A percentile compares a stretch with the other conserved stretches of the same genome.
phyloP scores from a whole-genome alignment of 2,113 vertebrate genomes.

The Mirounga angustirostris region DNA sequence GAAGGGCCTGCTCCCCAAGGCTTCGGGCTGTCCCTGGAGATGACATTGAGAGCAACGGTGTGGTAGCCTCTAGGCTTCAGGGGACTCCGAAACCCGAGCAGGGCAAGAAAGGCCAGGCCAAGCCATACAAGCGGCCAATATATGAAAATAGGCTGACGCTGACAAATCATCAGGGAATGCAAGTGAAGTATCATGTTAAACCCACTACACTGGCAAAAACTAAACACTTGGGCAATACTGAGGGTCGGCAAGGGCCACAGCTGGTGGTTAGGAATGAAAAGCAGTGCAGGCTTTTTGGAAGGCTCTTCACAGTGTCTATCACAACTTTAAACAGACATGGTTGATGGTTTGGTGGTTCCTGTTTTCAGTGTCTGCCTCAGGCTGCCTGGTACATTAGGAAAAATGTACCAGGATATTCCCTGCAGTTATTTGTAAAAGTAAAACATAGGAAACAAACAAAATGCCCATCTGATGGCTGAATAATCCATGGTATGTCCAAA shows the following conservation, averaged over 20 bases:
- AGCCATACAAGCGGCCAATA: background rate
- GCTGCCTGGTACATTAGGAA: background rate
- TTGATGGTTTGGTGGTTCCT: background rate
- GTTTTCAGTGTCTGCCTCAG: background rate
- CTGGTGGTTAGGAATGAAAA: background rate
- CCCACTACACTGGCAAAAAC: background rate
- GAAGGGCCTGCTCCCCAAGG: background rate
- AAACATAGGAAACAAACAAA: background rate
- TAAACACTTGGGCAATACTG: background rate
- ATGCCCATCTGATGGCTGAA: background rate
- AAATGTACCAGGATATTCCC: background rate
- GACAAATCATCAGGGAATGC: background rate
- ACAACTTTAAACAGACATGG: background rate
- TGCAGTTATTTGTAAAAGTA: background rate
- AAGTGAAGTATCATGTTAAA: background rate
- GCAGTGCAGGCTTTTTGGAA: background rate
- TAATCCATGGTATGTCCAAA: no score
- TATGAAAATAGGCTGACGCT: background rate
- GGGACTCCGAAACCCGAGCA: background rate
- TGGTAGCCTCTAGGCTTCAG: background rate
- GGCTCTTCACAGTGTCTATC: background rate
- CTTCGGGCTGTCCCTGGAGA: background rate
- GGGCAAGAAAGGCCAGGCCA: background rate
- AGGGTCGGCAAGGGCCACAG: background rate
- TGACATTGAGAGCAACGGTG: background rate